phyloP scores from a whole-genome alignment of 2,113 vertebrate genomes.

The Actenoides lindsayi region DNA sequence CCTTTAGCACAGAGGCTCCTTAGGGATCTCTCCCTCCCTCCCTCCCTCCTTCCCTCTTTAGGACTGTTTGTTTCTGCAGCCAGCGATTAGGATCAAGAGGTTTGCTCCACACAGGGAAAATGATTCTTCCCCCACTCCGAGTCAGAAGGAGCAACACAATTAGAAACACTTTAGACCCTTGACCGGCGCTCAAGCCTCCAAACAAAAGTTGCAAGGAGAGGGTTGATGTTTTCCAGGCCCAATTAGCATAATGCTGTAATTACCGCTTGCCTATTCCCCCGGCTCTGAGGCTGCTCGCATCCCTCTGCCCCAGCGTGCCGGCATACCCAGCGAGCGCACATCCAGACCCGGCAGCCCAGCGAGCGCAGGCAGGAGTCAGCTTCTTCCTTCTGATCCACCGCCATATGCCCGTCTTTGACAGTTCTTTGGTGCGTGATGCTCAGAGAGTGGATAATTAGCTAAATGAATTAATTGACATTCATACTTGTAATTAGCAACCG shows the following conservation, averaged over 20 bases:
- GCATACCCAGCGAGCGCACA: not conserved
- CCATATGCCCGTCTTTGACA: slow-evolving; percentile 78
- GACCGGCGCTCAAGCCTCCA: not conserved
- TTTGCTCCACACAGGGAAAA: not conserved
- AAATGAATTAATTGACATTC: slow-evolving; percentile 85
- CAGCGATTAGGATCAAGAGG: not conserved
- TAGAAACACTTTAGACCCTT: not conserved
- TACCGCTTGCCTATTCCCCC: not conserved
- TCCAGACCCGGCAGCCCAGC: not conserved
- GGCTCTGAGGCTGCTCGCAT: not conserved
- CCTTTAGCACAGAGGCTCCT: not conserved
- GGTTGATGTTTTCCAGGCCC: slow-evolving; percentile 30
- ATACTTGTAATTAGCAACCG: slow-evolving; percentile 79
- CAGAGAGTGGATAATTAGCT: slow-evolving; percentile 81
- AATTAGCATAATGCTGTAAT: slow-evolving; percentile 50
- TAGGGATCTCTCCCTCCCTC: not conserved
- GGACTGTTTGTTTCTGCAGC: slow-evolving; percentile 20
- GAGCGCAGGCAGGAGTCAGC: not conserved
- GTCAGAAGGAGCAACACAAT: not conserved
- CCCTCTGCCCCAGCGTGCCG: not conserved
- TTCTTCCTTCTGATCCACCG: slow-evolving; percentile 23
- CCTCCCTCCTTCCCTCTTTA: not conserved
- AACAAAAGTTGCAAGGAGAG: not conserved
- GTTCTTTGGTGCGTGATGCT: slow-evolving; percentile 78
- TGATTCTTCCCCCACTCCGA: not conserved